These are phyloP conservation scores for Meloe dianella DNA, from an alignment of 2,888 invertebrate genomes.

Conservation along the genomic window DNA sequence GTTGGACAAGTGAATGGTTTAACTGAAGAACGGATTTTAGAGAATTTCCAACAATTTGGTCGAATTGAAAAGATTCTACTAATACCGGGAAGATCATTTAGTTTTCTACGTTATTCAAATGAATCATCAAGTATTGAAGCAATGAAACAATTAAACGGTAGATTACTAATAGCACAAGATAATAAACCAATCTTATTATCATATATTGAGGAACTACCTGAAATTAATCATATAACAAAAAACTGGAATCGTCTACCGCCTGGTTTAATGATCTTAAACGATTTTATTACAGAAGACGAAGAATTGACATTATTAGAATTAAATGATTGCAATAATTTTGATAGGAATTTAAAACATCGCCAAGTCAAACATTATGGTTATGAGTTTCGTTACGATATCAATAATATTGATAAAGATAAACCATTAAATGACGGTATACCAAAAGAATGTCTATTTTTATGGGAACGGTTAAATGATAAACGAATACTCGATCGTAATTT, in stretches of 20 bases:
- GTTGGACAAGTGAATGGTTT: conserved; percentile 85
- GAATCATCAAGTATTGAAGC: conserved; percentile 64
- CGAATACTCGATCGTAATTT: conserved; percentile 37
- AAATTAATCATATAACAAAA: conserved; percentile 39
- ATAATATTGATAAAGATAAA: conserved; percentile 77
- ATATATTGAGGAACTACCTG: conserved; percentile 62
- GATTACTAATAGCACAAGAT: conserved; percentile 64
- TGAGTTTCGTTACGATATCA: conserved; percentile 87
- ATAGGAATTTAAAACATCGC: conserved; percentile 73
- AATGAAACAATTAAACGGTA: conserved; percentile 67
- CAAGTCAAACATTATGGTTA: conserved; percentile 91
- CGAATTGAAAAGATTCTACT: conserved; percentile 69
- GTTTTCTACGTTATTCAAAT: conserved; percentile 71
- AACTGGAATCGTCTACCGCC: conserved; percentile 63
- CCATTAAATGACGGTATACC: conserved; percentile 77
- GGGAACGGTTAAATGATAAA: conserved; percentile 63
- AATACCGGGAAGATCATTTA: conserved; percentile 81
- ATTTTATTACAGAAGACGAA: conserved; percentile 76
- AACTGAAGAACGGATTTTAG: conserved; percentile 67
- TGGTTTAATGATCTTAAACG: conserved; percentile 72
- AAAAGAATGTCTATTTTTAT: conserved; percentile 69
- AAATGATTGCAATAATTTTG: conserved; percentile 60
- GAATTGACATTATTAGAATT: conserved; percentile 67
- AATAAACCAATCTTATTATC: conserved; percentile 70
- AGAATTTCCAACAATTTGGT: conserved; percentile 63